Base-by-base conservation (phyloP, 2,888 invertebrate genomes). In the Eupithecia tripunctaria region DNA sequence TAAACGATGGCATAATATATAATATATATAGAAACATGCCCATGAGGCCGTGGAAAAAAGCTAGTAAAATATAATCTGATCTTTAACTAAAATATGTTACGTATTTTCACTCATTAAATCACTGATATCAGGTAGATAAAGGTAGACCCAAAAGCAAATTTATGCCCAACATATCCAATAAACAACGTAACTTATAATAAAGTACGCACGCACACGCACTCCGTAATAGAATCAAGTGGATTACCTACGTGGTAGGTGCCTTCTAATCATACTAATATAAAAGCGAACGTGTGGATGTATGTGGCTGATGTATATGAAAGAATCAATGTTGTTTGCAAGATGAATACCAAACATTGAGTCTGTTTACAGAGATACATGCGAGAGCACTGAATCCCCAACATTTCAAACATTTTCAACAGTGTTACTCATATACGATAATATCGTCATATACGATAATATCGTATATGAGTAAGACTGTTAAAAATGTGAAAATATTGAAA, bases 161-260 rank as follows among this genome's bases (percentile, higher is more conserved):
- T 75, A 78, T 76, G 68, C 71, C 73, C 75, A 67, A 69, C 51
- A 71, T 73, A 72, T 74, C 68, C 65, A 70, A 78, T 79, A 79
- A 79, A 78, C 76, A 77, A 69, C 47, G 43, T 67, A 76, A 75
- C 70, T 76, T 73, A 75, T 75, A 74, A 77, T 77, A 78, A 75
- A 78, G 77, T 75, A 76, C 67, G 73, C 67, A 78, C 79, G 73
- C 73, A 72, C 78, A 77, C 77, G 77, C 78, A 79, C 76, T 78
- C 41, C 74, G 77, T 78, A 78, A 79, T 75, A 76, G 47, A 74
- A 73, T 72, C 67, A 70, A 70, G 65, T 74, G 68, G 68, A 74
- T 74, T 71, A 71, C 71, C 68, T 71, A 74, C 71, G 74, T 71
- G 70, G 51, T 27, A 60, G 27, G 21, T 36, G 63, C 63, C 63